Conservation (phyloP, 2,888 invertebrate species). For the Tanytarsus gracilentus region DNA sequence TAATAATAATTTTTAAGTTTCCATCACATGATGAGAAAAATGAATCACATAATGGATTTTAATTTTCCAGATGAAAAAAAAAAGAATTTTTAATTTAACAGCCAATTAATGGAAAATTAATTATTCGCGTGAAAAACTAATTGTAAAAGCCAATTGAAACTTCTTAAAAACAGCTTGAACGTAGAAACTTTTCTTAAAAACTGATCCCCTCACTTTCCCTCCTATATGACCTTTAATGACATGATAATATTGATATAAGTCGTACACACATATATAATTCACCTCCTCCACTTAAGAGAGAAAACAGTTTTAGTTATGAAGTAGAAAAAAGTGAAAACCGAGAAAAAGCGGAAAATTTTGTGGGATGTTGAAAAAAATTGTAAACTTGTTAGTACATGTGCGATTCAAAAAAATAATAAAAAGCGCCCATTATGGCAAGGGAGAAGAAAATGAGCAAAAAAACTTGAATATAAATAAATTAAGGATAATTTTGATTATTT, state of each 20-base stretch:
- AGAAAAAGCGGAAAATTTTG: neutral
- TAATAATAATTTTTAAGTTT: neutral
- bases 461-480: conserved; percentile 10
- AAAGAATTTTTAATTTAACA: neutral
- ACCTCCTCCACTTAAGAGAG: too few species aligned
- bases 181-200: neutral
- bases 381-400: neutral
- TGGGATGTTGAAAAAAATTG: neutral
- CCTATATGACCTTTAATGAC: neutral
- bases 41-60: neutral
- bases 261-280: too few species aligned
- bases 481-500: conserved; percentile 14
- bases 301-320: too few species aligned
- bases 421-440: too few species aligned
- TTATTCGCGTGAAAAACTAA: conserved; percentile 15
- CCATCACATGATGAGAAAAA: neutral
- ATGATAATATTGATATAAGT: neutral
- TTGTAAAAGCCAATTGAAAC: conserved; percentile 26
- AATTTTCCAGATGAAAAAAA: neutral
- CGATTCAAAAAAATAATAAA: neutral
- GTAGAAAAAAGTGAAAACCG: too few species aligned
- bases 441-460: conserved; percentile 12
- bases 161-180: neutral
- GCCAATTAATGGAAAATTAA: conserved; percentile 2
- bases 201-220: conserved; percentile 1